Evolutionary conservation across 2,888 invertebrate species (phyloP), one percentile per base, ranked within the genome.

Genomic region (Brachyptera risi): DNA sequence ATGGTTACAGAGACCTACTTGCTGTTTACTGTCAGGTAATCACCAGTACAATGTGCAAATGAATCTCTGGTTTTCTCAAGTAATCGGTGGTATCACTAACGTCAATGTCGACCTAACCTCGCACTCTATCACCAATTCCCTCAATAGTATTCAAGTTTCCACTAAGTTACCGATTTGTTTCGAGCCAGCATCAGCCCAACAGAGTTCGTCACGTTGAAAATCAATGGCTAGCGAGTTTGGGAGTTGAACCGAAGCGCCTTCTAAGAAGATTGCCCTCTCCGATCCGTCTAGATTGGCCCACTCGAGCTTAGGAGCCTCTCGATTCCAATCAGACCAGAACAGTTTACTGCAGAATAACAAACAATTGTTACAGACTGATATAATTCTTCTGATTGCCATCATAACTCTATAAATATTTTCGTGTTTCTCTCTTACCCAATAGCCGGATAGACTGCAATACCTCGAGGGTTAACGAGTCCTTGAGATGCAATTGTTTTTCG

Each of bases 291-390:
- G 85, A 73, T 93, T 92, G 0, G 97, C 86, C 83, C 87, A 86
- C 75, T 98, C 98, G 67, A 99, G 92, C 79, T 93, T 95, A 0
- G 99, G 97, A 44, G 83, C 79, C 4, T 80, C 79, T 23, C 98
- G 84, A 75, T 95, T 88, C 98, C 98, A 99, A 75, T 99, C 98
- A 0, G 94, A 90, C 96, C 98, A 99, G 76, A 94, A 99, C 65
- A 99, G 81, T 79, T 95, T 92, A 38, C 96, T 95, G 73, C n/a
- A 56, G 57, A 11, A 62, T 19, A 50, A 21, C 9, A 17, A 17
- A 9, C 7, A 17, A n/a, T n/a, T n/a, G n/a, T n/a, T n/a, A n/a
- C n/a, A n/a, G n/a, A n/a, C n/a, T n/a, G n/a, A n/a, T n/a, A n/a
- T n/a, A n/a, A n/a, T n/a, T n/a, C n/a, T n/a, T n/a, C n/a, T n/a